Base-by-base conservation (phyloP, 2,888 invertebrate species). In the Drosophila yooni region DNA sequence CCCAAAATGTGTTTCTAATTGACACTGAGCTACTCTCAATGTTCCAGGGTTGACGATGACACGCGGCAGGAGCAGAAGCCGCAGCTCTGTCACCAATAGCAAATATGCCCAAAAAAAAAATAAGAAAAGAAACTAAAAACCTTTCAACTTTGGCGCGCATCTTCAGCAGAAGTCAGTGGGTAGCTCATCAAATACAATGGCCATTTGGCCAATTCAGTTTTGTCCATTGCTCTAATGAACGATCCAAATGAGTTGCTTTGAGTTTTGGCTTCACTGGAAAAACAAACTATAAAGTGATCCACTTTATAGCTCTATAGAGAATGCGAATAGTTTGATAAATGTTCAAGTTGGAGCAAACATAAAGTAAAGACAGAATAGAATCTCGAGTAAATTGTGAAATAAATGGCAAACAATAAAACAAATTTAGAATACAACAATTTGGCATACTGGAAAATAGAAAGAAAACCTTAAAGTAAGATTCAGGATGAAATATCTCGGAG, bases 41-140 rank as follows among this genome's bases (percentile, higher is more conserved):
- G 8, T 48, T 27, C 46, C 54, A 43, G 31, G 5, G n/a, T 29
- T 6, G 27, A n/a, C n/a, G 38, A 46, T 72, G 78, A 64, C 83
- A 86, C 88, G 76, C 85, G 82, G 89, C 82, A 81, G 87, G 84
- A 79, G 84, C 87, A 84, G 89, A 74, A 89, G 89, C 84, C 80
- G 57, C 75, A 74, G 75, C 56, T 65, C 69, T 80, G 83, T 88
- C 84, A 82, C 64, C 78, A 79, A 54, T 60, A 50, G 34, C n/a
- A 43, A 43, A 21, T 27, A 51, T 56, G 57, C 48, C 34, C 25
- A 60, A 71, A 50, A 54, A 3, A 3, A 18, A 50, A 53, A 2
- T 2, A 29, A 29, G 4, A 33, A 18, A n/a, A 27, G 51, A 43
- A 33, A 46, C 43, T 15, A 51, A 63, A 57, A 72, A 63, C 76